These are phyloP conservation scores for Euplagia quadripunctaria DNA, from an alignment of 2,888 invertebrate species.

Conservation along the genomic window DNA sequence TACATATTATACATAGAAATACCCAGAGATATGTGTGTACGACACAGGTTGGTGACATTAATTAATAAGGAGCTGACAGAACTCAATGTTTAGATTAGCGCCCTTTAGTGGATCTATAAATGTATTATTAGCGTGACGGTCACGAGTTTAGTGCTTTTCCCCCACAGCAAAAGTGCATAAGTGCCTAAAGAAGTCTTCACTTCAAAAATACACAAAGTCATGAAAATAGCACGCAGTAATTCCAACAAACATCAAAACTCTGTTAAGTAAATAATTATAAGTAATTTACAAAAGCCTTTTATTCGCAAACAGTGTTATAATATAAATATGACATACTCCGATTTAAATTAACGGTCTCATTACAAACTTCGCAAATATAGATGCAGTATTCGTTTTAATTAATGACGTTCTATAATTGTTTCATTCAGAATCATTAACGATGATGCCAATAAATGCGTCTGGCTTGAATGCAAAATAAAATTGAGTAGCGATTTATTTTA, in stretches of 20 bases:
- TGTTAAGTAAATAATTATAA: not conserved
- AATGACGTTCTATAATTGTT: conserved; percentile 42
- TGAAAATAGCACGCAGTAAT: not conserved
- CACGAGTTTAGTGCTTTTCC: too few species aligned
- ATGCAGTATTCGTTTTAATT: conserved; percentile 38
- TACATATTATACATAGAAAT: too few species aligned
- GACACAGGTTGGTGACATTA: too few species aligned
- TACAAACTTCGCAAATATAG: conserved; percentile 25
- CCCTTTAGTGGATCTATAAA: too few species aligned
- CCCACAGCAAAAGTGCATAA: too few species aligned
- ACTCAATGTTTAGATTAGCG: too few species aligned
- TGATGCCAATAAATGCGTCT: conserved; percentile 35
- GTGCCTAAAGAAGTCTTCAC: too few species aligned
- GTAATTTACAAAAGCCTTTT: conserved; percentile 7
- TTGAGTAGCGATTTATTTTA: conserved; percentile 22
- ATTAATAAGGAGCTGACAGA: too few species aligned
- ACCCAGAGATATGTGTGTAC: too few species aligned
- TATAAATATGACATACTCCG: conserved; percentile 8
- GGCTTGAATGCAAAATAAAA: conserved; percentile 23
- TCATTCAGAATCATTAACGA: conserved; percentile 40
- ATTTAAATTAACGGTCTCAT: conserved; percentile 29
- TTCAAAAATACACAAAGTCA: not conserved
- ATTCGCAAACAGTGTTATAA: conserved; percentile 9
- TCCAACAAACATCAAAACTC: not conserved
- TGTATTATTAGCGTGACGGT: too few species aligned